Evolutionary conservation across 2,113 vertebrate genomes (phyloP), one percentile per base, ranked within the genome.

Genomic region (Clarias macrocephalus): DNA sequence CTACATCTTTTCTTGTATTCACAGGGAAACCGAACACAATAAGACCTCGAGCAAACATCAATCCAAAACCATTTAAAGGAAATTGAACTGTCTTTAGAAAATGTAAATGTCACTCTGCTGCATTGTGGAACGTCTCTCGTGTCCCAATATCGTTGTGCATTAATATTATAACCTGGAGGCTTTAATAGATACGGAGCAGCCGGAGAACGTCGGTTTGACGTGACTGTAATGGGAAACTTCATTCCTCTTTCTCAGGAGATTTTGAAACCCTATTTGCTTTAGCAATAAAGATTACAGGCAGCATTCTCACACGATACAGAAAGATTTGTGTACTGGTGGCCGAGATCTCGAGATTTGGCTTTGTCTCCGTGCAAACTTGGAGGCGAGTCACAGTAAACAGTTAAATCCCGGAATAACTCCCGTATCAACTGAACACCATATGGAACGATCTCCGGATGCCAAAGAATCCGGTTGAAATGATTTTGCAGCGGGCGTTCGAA

Each of bases 121-220:
- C 85, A 88, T 80, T 92, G 91, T 90, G 88, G 87, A 91, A 92
- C 91, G 86, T 87, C 89, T 86, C 93, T 93, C 93, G 93, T 90
- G 93, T 92, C 92, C 92, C 93, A 92, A 94, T 93, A 93, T 92
- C 89, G 6, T 6, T 60, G 79, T 85, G 92, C 90, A 93, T 92
- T 90, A 92, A 92, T 91, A 92, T 93, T 92, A 75, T 89, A 91
- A 94, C 93, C 88, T 91, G 92, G 87, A 2, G 92, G 92, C 91
- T 93, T 94, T 93, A 94, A 94, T 93, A 92, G 93, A 93, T 89
- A 90, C 90, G 89, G 90, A 91, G 91, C 93, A 94, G 91, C 91
- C 91, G 90, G 88, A 85, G 91, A 90, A 90, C 83, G 63, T 65
- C 79, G 88, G 90, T 89, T 91, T 89, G 91, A 91, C 92, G 88